A percentile compares a stretch with the other conserved stretches of the same genome.
Evolutionary conservation across 37 sponge, comb jelly and placozoan genomes (phyloP).

Genomic region (Hormiphora californensis): DNA sequence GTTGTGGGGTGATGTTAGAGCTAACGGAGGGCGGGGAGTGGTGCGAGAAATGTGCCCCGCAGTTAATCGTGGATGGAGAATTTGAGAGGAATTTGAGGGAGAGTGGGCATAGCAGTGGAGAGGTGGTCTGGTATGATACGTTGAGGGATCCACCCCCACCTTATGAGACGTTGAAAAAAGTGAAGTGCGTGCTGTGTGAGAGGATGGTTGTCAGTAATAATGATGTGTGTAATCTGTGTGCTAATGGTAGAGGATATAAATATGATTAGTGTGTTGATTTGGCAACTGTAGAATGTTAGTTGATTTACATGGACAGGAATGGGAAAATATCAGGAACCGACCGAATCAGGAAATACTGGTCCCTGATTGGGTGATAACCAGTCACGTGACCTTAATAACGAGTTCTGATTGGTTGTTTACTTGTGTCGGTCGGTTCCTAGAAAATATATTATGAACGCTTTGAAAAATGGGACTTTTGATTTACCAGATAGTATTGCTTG

Average conservation of each 20-base stretch:
- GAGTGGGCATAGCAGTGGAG: neutral
- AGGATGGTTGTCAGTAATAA: neutral
- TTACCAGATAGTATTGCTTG: too few relatives aligned
- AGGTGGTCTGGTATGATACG: neutral
- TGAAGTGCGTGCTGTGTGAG: neutral
- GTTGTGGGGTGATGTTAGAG: neutral
- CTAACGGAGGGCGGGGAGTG: neutral
- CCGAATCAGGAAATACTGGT: too few relatives aligned
- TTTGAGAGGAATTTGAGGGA: neutral
- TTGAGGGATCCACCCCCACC: neutral
- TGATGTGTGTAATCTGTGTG: constrained; percentile 4
- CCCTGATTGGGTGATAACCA: too few relatives aligned
- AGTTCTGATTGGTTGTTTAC: too few relatives aligned
- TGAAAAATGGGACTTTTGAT: too few relatives aligned
- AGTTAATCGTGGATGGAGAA: neutral
- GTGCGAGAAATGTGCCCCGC: neutral
- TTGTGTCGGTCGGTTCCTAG: too few relatives aligned
- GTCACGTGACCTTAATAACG: too few relatives aligned
- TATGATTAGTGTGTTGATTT: too few relatives aligned
- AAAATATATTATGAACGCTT: too few relatives aligned
- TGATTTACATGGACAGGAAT: too few relatives aligned
- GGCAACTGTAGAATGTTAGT: too few relatives aligned
- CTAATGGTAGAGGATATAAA: neutral
- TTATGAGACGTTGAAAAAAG: neutral
- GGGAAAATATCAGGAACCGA: too few relatives aligned